Evolutionary conservation across 2,888 invertebrate genomes (phyloP).

Genomic region (Leucoptera coffeella): DNA sequence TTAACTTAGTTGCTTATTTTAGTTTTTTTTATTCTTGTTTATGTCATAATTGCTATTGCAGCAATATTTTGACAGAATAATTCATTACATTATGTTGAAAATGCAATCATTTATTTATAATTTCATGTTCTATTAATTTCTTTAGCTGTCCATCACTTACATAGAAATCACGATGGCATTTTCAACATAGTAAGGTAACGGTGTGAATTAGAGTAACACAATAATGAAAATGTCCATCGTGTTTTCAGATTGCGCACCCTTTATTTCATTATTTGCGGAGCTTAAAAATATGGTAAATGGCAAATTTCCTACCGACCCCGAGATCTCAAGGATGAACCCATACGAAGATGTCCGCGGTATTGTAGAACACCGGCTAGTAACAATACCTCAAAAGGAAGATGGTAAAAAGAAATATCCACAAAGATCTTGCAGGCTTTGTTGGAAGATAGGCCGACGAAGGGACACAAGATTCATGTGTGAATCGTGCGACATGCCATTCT

Average conservation of each 20-base stretch:
- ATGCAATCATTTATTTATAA: conserved; percentile 37
- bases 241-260: conserved; percentile 48
- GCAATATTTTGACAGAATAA: background rate
- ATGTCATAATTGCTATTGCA: background rate
- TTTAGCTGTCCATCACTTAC: background rate
- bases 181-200: conserved; percentile 34
- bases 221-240: conserved; percentile 50
- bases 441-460: conserved; percentile 41
- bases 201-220: conserved; percentile 6
- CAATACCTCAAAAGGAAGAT: conserved; percentile 49
- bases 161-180: conserved; percentile 50
- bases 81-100: conserved; percentile 41
- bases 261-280: conserved; percentile 44
- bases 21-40: background rate
- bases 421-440: conserved; percentile 43
- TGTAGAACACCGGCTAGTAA: conserved; percentile 34
- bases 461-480: conserved; percentile 47
- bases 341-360: conserved; percentile 25
- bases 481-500: conserved; percentile 42
- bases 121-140: background rate
- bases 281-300: conserved; percentile 48
- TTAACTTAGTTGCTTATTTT: background rate
- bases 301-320: conserved; percentile 28
- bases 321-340: conserved; percentile 20
- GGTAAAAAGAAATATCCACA: conserved; percentile 50